Conservation (phyloP, 2,888 invertebrate species). For the Romanomermis culicivorax region DNA sequence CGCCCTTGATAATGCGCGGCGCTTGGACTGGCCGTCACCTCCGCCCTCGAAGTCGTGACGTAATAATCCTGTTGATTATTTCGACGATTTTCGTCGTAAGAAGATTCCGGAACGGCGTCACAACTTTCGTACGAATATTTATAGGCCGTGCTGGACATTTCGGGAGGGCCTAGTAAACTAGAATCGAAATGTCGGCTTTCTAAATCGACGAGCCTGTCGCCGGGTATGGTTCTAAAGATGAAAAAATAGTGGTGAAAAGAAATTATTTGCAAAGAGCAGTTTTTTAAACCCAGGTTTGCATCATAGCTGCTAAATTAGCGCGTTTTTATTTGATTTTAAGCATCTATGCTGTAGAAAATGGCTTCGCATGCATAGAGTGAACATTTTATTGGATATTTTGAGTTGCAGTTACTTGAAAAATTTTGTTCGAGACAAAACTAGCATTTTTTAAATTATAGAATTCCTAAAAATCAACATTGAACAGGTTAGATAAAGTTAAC, state of each 20-base stretch:
- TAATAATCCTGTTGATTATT: background rate
- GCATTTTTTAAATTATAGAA: no score
- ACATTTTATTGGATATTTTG: no score
- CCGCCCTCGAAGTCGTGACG: background rate
- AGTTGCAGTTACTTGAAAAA: no score
- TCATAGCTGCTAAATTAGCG: no score
- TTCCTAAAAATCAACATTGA: no score
- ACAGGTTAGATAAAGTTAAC: no score
- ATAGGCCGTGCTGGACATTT: slow-evolving; percentile 7
- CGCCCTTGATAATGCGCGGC: background rate
- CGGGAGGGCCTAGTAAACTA: slow-evolving; percentile 8
- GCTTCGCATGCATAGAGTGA: no score
- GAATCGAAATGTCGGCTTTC: slow-evolving; percentile 1
- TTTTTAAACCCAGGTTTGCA: background rate
- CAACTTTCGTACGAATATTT: slow-evolving; percentile 6
- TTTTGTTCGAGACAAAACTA: no score
- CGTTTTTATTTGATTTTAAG: no score
- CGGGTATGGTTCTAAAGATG: slow-evolving; percentile 1
- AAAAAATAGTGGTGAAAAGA: background rate
- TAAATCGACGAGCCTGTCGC: background rate
- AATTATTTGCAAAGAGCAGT: background rate
- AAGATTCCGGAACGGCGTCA: background rate
- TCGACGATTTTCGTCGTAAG: background rate
- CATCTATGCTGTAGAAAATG: no score
- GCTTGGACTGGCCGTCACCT: background rate